phyloP scores from a whole-genome alignment of 2,888 invertebrate species.

The Scaptomyza tumidula region DNA sequence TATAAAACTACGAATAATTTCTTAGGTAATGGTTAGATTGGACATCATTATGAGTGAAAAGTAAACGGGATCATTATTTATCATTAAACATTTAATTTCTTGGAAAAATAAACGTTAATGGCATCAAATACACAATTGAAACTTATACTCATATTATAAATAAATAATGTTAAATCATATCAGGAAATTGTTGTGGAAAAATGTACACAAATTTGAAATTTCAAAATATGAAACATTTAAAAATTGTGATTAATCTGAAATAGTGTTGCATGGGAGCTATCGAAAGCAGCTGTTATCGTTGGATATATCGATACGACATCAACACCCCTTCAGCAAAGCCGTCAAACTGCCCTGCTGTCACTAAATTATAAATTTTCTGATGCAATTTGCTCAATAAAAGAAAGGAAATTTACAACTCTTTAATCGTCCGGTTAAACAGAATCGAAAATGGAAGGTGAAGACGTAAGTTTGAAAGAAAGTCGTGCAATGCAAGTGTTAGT shows the following conservation, averaged over 20 bases:
- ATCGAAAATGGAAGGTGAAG: constrained; percentile 62
- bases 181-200: no score
- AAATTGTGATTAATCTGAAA: not conserved
- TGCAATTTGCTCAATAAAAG: constrained; percentile 50
- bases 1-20: not conserved
- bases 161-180: no score
- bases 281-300: constrained; percentile 13
- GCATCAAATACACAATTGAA: no score
- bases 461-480: constrained; percentile 52
- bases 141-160: no score
- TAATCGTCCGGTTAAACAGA: constrained; percentile 11
- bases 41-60: not conserved
- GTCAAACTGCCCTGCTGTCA: constrained; percentile 56
- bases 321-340: constrained; percentile 30
- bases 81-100: no score
- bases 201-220: no score
- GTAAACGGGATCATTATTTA: no score
- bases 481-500: not conserved
- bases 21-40: not conserved
- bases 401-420: constrained; percentile 21
- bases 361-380: constrained; percentile 57
- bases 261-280: not conserved
- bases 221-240: no score
- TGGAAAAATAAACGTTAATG: no score
- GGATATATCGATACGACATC: constrained; percentile 25